Evolutionary conservation across 1,140 invertebrate genomes (phyloP).

Genomic region (Drosophila bifasciata): DNA sequence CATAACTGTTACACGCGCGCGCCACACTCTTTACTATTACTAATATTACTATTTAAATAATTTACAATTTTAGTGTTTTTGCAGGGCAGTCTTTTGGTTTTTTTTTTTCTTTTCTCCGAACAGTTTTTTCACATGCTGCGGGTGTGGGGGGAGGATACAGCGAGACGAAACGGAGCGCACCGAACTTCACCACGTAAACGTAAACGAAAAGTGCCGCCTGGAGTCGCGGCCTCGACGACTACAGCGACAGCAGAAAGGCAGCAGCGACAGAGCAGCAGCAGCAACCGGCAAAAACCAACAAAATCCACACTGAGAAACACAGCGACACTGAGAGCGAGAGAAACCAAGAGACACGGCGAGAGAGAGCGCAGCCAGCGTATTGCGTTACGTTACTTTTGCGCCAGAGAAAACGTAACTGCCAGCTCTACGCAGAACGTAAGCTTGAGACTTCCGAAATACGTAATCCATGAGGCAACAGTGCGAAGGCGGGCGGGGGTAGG

Average conservation of each 20-base stretch:
- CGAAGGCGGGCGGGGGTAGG: no score
- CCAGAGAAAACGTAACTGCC: conserved; percentile 23
- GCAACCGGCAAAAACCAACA: conserved; percentile 31
- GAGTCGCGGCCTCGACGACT: conserved; percentile 25
- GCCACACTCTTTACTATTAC: conserved; percentile 21
- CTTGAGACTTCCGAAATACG: background rate
- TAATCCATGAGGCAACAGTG: background rate
- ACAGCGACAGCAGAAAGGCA: conserved; percentile 5
- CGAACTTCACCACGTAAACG: conserved; percentile 72
- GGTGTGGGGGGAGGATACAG: conserved; percentile 11
- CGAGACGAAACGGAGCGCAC: conserved; percentile 43
- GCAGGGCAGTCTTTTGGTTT: conserved; percentile 51
- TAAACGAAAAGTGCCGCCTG: conserved; percentile 44
- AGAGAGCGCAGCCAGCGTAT: background rate
- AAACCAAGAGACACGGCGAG: conserved; percentile 10
- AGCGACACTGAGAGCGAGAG: conserved; percentile 11
- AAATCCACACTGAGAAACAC: conserved; percentile 44
- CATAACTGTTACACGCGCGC: conserved; percentile 71
- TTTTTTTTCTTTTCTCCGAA: conserved; percentile 40
- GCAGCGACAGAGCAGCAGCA: background rate
- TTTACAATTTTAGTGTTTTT: conserved; percentile 39
- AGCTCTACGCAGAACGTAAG: background rate
- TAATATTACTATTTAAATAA: conserved; percentile 26
- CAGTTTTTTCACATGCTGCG: conserved; percentile 64
- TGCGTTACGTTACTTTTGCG: no score